Evolutionary conservation across 1,140 invertebrate genomes (phyloP).

Genomic region (Eueides isabella): DNA sequence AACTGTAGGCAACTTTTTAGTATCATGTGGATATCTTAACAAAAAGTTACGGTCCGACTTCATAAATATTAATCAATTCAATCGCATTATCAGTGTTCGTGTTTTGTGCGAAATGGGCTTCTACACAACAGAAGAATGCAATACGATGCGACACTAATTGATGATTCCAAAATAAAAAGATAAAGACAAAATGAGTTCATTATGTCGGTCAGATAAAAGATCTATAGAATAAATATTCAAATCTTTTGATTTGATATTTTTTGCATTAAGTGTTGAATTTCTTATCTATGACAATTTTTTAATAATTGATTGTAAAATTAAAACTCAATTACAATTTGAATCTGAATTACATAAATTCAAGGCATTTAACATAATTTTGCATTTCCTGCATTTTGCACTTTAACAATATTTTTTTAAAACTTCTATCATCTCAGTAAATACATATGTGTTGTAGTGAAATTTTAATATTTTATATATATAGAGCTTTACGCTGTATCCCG

Average conservation of each 20-base stretch:
- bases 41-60: constrained; percentile 47
- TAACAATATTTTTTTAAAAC: no score
- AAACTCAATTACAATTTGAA: no score
- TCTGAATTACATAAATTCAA: no score
- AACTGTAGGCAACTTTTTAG: constrained; percentile 39
- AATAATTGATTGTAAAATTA: neutral
- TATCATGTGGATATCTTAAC: constrained; percentile 33
- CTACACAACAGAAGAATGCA: constrained; percentile 57
- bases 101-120: constrained; percentile 55
- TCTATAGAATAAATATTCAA: constrained; percentile 30
- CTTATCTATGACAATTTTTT: neutral
- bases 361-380: no score
- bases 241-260: constrained; percentile 9
- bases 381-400: no score
- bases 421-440: no score
- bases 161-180: constrained; percentile 50
- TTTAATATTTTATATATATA: no score
- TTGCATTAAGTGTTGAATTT: constrained; percentile 16
- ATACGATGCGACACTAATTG: constrained; percentile 53
- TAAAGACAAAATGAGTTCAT: constrained; percentile 43
- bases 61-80: constrained; percentile 63
- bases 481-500: no score
- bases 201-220: constrained; percentile 43
- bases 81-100: constrained; percentile 60
- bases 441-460: no score